These are phyloP conservation scores for Phoebastria nigripes DNA, from an alignment of 2,797 vertebrate species.

Conservation along the genomic window DNA sequence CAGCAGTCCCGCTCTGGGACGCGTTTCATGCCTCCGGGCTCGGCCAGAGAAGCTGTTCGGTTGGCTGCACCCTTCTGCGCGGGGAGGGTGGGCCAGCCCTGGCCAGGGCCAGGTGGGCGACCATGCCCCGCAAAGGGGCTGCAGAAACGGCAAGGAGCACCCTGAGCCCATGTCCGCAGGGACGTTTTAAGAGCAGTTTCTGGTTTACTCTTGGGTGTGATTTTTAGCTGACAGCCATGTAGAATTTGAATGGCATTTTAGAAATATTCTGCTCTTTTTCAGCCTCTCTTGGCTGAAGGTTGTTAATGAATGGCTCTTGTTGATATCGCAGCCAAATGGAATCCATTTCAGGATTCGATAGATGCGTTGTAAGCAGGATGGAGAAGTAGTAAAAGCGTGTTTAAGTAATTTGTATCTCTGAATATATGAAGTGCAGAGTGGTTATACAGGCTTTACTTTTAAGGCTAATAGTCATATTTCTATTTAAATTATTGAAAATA, in stretches of 20 bases:
- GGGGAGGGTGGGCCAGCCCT: background rate
- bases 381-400: background rate
- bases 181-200: fast-evolving
- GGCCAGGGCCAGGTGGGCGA: fast-evolving
- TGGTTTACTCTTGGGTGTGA: too few relatives aligned
- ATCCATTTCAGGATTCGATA: background rate
- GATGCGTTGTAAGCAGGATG: background rate
- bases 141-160: fast-evolving
- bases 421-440: too few relatives aligned
- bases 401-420: fast-evolving
- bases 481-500: background rate
- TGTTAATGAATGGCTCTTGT: background rate
- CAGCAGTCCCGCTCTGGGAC: background rate
- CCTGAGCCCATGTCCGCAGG: background rate
- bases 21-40: background rate
- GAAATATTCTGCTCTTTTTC: background rate
- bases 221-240: fast-evolving
- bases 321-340: fast-evolving
- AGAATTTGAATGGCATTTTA: background rate
- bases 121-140: fast-evolving
- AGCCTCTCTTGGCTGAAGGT: background rate
- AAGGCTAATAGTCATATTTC: fast-evolving
- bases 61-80: background rate
- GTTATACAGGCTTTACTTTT: background rate
- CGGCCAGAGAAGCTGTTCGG: fast-evolving